Base-by-base conservation (phyloP, 2,888 invertebrate genomes). In the Cephus pygmeus region DNA sequence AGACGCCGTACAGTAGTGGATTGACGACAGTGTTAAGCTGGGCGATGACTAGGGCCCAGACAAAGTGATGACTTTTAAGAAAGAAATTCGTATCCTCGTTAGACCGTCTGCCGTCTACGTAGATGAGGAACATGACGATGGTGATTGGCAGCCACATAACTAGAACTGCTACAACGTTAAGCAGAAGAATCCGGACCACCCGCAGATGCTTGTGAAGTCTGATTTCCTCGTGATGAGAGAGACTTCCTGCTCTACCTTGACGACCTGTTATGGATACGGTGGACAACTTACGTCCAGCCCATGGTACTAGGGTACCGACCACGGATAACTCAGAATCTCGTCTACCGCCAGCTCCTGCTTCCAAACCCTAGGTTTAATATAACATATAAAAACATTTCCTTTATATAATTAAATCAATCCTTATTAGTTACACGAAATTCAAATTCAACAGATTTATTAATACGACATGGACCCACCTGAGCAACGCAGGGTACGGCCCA, bases 131-230 rank as follows among this genome's bases (percentile, higher is more conserved):
- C 92, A 93, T 92, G 30, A 93, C 88, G 1, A 93, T 86, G 0
- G 93, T 93, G 80, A 93, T 93, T 1, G 93, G 93, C 69, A 93
- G 85, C 93, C 93, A 94, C 93, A 93, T 94, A 15, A 93, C 86
- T n/a, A 93, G 89, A 1, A 94, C 93, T 4, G 93, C 92, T 4
- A 93, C 86, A 15, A 94, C 93, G 86, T 93, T 94, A 71, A 93
- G 87, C 76, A 93, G 90, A 36, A 94, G 88, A 34, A 93, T 91
- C 69, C 93, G 89, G 0, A 94, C 93, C 33, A 93, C 93, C 75
- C 92, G 90, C 33, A 93, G 89, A 86, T 94, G 93, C 82, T 93
- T 93, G 83, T 92, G 91, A 73, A 93, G 87, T 69, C 93, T 90
- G 40, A 92, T 86, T 84, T 93, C 93, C 85, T 93, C 93, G 84